Evolutionary conservation across 2,113 vertebrate species (phyloP), one percentile per base, ranked within the genome.

Genomic region (Syngnathus floridae): DNA sequence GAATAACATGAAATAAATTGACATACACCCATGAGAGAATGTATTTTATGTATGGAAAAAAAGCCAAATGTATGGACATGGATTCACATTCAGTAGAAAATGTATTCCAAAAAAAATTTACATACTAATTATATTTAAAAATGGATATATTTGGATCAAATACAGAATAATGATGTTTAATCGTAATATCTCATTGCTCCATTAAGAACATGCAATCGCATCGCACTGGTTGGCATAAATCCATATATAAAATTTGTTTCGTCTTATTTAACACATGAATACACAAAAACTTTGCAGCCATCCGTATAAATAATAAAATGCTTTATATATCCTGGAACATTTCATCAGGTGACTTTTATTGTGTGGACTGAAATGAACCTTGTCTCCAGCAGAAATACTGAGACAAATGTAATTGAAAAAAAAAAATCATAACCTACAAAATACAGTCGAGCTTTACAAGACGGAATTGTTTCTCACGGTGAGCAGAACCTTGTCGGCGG

Each of bases 391-490:
- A 43, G 10, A 71, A 16, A 64, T 46, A 70, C 55, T 52, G 46
- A 26, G 40, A 37, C 17, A 49, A 55, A 65, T 40, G 19, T 51
- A 59, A 41, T 40, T 61, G n/a, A 64, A 58, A 21, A 55, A 43
- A 36, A 64, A 35, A 56, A 49, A 49, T 49, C 48, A 9, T n/a
- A 49, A 21, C 19, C n/a, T 8, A 21, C 48, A 51, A 49, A 9
- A 49, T 8, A 21, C 3, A 21, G 11, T n/a, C 41, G 12, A 60
- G 12, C 35, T 36, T 59, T 36, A 10, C 43, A 21, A 69, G 54
- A 56, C 74, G 67, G 65, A 82, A 76, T 79, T 74, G 76, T 73
- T 69, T 82, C 69, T 71, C 40, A 7, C 61, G 75, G 66, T 13
- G 41, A 77, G 70, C 64, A 63, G 69, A 83, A 56, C 55, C 14